Base-by-base conservation (phyloP, 2,797 vertebrate genomes). In the Epinephelus awoara region DNA sequence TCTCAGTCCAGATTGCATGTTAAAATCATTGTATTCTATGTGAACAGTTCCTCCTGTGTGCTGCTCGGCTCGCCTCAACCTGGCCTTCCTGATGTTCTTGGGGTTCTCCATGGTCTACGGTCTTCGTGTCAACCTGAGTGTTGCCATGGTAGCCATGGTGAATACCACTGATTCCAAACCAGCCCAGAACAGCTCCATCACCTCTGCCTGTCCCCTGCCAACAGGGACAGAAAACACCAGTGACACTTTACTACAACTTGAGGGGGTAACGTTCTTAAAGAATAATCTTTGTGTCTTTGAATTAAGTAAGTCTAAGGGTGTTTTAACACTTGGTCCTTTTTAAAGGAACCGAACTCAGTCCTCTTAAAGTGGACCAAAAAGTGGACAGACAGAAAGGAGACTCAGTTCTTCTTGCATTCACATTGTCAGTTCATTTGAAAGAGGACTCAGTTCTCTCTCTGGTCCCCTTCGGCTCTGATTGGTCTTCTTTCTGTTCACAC, bases 101-200 rank as follows among this genome's bases (percentile, higher is more conserved):
- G 96, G 96, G 2, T 96, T 97, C 73, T 68, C 95, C 13, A 86
- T 96, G 66, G 95, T 96, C 75, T 97, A 97, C 21, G 94, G 93
- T 0, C 96, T 97, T 25, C 95, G 96, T 0, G 96, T 97, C 80
- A 96, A 96, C 90, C 96, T 98, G 86, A 98, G 96, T 21, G 96
- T 98, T 0, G 94, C 97, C 46, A 96, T 97, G 92, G 92, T 98
- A 0, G 96, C 96, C 82, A 97, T 98, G 97, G 96, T 96, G 66
- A 97, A 97, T 67, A 29, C 18, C 80, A 96, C 95, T 0, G 84
- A 83, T 12, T 34, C 81, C 5, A 12, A 27, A 0, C 61, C 83
- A 2, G 56, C n/a, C 0, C 0, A 2, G 3, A 95, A 96, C 77
- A 19, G 2, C 54, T 90, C 94, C 4, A 1, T 55, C 0, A 3